These are phyloP conservation scores for Centropristis striata DNA, from an alignment of 2,113 vertebrate species.

Conservation along the genomic window DNA sequence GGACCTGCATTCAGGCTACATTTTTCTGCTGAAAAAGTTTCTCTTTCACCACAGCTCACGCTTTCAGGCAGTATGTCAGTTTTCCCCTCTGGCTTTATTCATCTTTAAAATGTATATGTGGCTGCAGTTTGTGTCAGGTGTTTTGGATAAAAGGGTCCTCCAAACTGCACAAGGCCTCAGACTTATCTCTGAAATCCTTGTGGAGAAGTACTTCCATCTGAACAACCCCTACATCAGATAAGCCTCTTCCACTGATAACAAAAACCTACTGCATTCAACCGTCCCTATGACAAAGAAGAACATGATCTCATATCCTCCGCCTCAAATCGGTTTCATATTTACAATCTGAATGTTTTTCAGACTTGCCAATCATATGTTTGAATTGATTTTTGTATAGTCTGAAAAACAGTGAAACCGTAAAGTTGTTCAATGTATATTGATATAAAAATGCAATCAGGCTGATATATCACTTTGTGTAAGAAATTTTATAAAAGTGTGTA, in stretches of 20 bases:
- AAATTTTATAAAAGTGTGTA: too few species aligned
- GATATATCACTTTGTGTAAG: too few species aligned
- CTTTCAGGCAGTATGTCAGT: not conserved
- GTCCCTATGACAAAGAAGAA: conserved; percentile 4
- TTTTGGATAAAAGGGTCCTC: conserved; percentile 56
- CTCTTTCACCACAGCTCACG: not conserved
- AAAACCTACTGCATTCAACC: conserved; percentile 13
- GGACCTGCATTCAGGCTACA: not conserved
- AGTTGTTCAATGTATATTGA: too few species aligned
- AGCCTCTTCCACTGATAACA: conserved; percentile 23
- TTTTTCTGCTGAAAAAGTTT: not conserved
- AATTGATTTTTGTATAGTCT: too few species aligned
- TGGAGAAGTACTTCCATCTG: conserved; percentile 49
- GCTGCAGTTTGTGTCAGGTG: conserved; percentile 40
- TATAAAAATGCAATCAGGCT: too few species aligned
- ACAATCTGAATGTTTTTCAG: too few species aligned
- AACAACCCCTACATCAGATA: conserved; percentile 49
- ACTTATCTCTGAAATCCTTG: conserved; percentile 65
- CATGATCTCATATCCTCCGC: not conserved
- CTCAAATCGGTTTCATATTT: too few species aligned
- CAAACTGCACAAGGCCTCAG: conserved; percentile 38
- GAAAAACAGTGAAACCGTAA: too few species aligned
- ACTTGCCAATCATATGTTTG: too few species aligned
- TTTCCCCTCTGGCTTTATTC: conserved; percentile 26
- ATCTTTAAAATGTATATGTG: conserved; percentile 29